Percentiles rank a stretch among this genome's conserved stretches.
These are phyloP conservation scores for Mus caroli DNA, from an alignment of 2,797 vertebrate genomes.

Conservation along the genomic window DNA sequence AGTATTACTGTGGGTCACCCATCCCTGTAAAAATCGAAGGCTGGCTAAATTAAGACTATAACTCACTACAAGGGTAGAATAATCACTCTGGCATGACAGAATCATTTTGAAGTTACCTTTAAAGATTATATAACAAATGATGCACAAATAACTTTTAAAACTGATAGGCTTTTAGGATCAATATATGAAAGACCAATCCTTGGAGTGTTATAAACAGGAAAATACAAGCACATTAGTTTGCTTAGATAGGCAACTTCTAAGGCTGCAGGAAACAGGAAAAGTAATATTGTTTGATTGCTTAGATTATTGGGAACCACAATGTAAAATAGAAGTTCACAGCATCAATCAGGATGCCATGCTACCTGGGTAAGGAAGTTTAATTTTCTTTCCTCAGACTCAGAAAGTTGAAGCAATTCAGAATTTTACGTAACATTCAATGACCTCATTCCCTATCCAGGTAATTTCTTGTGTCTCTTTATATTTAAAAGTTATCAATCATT, in stretches of 20 bases:
- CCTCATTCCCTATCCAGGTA: not conserved
- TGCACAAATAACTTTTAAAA: slow-evolving; percentile 40
- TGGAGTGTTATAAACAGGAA: not conserved
- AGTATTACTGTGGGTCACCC: not conserved
- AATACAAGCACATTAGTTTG: not conserved
- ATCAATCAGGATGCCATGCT: not conserved
- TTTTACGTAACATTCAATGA: slow-evolving; percentile 25
- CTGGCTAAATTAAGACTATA: slow-evolving; percentile 45
- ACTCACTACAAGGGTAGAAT: slow-evolving; percentile 14
- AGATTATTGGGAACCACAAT: not conserved
- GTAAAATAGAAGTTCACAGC: not conserved
- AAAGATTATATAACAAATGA: slow-evolving; percentile 24
- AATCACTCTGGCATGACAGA: not conserved
- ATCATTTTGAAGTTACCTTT: slow-evolving; percentile 43
- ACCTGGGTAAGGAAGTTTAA: not conserved
- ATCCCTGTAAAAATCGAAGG: slow-evolving; percentile 13
- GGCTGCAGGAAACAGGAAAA: not conserved
- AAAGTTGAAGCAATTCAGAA: slow-evolving; percentile 30
- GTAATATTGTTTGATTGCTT: not conserved
- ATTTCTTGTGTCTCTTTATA: not conserved
- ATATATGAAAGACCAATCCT: slow-evolving; percentile 2
- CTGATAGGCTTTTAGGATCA: not conserved
- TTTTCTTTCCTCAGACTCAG: not conserved
- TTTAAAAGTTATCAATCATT: not conserved
- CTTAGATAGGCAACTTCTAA: slow-evolving; percentile 16